Evolutionary conservation across 2,797 vertebrate genomes (phyloP), one percentile per base, ranked within the genome.

Genomic region (Scyliorhinus canicula): DNA sequence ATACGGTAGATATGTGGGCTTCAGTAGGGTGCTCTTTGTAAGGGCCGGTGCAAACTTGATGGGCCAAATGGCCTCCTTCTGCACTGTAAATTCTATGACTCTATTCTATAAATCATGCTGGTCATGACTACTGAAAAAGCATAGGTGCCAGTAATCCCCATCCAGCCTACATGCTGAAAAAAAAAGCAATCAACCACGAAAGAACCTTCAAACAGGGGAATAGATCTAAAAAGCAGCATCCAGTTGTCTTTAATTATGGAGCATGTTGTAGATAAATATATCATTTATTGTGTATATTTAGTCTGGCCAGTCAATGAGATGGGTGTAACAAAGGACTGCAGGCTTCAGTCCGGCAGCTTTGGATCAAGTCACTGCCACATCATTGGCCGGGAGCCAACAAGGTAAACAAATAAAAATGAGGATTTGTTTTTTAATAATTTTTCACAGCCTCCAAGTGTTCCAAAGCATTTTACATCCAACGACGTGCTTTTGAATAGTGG

Each of bases 251-350:
- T 90, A 90, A 57, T 60, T 90, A 57, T 60, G 35, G 55, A 60
- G 86, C 16, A 9, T 60, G 28, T 35, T 86, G 52, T 14, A 86
- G 1, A 55, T 52, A 55, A 31, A 6, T 86, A 31, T 55, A 57
- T 55, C 12, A 86, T 57, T 86, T 85, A 47, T 85, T 86, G 50
- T 86, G 16, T 82, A 82, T 82, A 82, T 85, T 85, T 85, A 85
- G 50, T 28, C 6, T 28, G 84, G 47, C 50, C 84, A 55, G 84
- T 52, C 86, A 60, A 40, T 90, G 52, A 24, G 2, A 3, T 85
- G 84, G 40, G 50, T 85, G 84, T 85, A 85, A 85, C 82, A 52
- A 85, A 31, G 84, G 84, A 31, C 50, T 50, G 52, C 84, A 85
- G 47, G 84, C 84, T 55, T 50, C 84, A 55, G 50, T 28, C 47